phyloP scores from a whole-genome alignment of 2,113 vertebrate species.

The Mustelus asterias region DNA sequence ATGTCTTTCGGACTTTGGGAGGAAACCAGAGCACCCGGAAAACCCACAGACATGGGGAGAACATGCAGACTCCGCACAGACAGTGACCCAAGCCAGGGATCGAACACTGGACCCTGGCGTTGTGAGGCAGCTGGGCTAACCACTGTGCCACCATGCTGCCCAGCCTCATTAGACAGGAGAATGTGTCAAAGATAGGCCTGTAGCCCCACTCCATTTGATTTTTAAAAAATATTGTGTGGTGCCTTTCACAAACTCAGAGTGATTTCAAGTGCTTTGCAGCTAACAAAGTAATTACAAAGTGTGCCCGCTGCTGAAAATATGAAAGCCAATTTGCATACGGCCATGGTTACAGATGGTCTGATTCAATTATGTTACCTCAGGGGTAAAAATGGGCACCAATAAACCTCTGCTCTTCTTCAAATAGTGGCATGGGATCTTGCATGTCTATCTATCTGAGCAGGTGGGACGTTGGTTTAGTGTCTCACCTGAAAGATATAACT shows the following conservation, averaged over 20 bases:
- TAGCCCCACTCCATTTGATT: neutral
- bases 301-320: neutral
- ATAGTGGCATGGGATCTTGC: neutral
- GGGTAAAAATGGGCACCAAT: neutral
- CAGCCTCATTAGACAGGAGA: neutral
- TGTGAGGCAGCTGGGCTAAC: too few species aligned
- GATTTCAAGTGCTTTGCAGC: neutral
- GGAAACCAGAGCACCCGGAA: too few species aligned
- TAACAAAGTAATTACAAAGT: neutral
- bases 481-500: neutral
- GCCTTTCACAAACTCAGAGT: neutral
- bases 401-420: neutral
- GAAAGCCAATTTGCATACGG: neutral
- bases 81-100: too few species aligned
- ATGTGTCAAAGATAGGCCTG: neutral
- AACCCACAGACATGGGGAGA: too few species aligned
- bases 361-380: neutral
- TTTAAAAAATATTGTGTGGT: neutral
- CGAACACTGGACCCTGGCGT: too few species aligned
- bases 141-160: too few species aligned
- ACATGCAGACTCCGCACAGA: too few species aligned
- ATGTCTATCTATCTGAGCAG: neutral
- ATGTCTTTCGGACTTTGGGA: too few species aligned
- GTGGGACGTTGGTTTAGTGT: neutral
- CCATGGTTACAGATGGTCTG: neutral